Base-by-base conservation (phyloP, 2,888 invertebrate genomes). In the Andrena haemorrhoa region DNA sequence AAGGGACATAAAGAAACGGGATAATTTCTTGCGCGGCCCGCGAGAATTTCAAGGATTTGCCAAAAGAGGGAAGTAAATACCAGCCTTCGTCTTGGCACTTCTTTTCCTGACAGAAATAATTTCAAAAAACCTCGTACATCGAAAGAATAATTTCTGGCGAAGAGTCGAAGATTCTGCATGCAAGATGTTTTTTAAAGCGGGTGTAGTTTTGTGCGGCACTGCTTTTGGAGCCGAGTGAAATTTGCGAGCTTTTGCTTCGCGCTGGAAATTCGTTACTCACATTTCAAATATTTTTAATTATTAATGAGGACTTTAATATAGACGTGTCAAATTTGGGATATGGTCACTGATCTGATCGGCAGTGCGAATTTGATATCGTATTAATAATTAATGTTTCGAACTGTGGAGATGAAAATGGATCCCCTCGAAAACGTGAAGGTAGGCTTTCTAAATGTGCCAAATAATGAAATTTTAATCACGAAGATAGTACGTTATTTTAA, bases 121-220 rank as follows among this genome's bases (percentile, higher is more conserved):
- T 78, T 82, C 41, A 5, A 41, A 41, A 41, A 16, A 12, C 41
- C 16, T 1, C 16, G 4, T 12, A 4, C 41, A 41, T 16, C 41
- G 16, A 16, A 16, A 41, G 41, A 41, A 41, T 41, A 4, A 41
- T 41, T 41, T 41, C 16, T 16, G 35, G 41, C 2, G 58, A 23
- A 23, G 35, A 53, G 75, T 75, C 33, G 61, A 63, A 75, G 78
- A 60, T 82, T 75, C 53, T 53, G 58, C 49, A 20, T 35, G n/a
- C 31, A 23, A 51, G 58, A 35, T 41, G 16, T 47, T 26, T 51
- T 33, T n/a, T 1, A 20, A 10, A 26, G 53, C 47, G 41, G 60
- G 31, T 20, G 35, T 31, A 41, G 12, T 41, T 63, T 68, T 51
- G 41, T 47, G 58, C 31, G 16, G 60, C 65, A 20, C 2, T 33